Evolutionary conservation across 2,113 vertebrate genomes (phyloP), one percentile per base, ranked within the genome.

Genomic region (Formicarius rufipectus): DNA sequence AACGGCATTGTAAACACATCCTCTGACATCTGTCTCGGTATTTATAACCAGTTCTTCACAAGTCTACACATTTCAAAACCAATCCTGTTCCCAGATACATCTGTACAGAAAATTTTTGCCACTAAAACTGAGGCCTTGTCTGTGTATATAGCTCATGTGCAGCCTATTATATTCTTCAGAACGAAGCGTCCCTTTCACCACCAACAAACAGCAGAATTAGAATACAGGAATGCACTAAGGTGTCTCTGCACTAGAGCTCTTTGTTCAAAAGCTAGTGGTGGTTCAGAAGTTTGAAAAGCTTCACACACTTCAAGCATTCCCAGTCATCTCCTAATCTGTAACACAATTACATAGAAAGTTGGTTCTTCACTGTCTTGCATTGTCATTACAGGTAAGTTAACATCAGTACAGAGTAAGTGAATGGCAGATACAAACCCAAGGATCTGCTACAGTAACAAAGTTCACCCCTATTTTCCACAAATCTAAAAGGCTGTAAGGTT

Each of bases 211-310:
- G 60, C 60, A 90, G 66, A 84, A 64, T 24, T 44, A 44, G 39
- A 68, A 39, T 30, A 42, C 0, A 0, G 44, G 11, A 55, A 20
- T 4, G 0, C 67, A 74, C 66, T 24, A 4, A 22, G 31, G 6
- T 63, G 18, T 42, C n/a, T 42, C n/a, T 60, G 35, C 20, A 4
- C 28, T 16, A 56, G 23, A 60, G 27, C 30, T 84, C 49, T 87
- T 77, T 1, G 0, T 77, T 80, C 21, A 84, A 73, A 68, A 91
- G 44, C 53, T 68, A 50, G 14, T 1, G 0, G 23, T 50, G 30
- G 24, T 45, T 79, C 52, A 23, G 40, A 60, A 73, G 27, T 50
- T 71, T 8, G 18, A 67, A 39, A 77, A 24, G 12, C 50, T 77
- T 68, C 66, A 63, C 35, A 35, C 13, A 4, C 21, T 52, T 84